phyloP scores from a whole-genome alignment of 2,888 invertebrate species.

The Axea sp. region DNA sequence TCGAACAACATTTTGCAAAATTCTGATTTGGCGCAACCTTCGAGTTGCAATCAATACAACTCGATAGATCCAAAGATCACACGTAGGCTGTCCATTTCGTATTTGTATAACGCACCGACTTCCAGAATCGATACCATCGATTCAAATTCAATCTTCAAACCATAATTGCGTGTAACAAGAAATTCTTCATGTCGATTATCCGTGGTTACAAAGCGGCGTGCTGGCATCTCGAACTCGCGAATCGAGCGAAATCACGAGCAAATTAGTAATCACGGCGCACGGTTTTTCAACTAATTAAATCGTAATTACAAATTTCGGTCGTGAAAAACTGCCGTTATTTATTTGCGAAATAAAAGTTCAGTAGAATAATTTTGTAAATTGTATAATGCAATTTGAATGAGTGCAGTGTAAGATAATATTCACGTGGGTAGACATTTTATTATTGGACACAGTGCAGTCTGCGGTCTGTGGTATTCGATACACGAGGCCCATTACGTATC shows the following conservation, averaged over 20 bases:
- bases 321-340: no score
- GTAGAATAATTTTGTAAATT: slow-evolving; percentile 31
- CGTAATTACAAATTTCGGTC: slow-evolving; percentile 1
- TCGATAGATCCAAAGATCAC: slow-evolving; percentile 4
- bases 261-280: slow-evolving; percentile 14
- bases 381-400: slow-evolving; percentile 29
- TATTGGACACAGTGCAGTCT: slow-evolving; percentile 57
- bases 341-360: slow-evolving; percentile 4
- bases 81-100: slow-evolving; percentile 9
- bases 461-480: slow-evolving; percentile 64
- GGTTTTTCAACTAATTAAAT: slow-evolving; percentile 25
- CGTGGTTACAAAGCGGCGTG: slow-evolving; percentile 26
- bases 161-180: slow-evolving; percentile 60
- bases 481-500: slow-evolving; percentile 61
- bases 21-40: slow-evolving; percentile 40
- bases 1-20: no score
- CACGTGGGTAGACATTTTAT: slow-evolving; percentile 60
- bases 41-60: neutral
- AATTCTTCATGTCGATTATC: slow-evolving; percentile 62
- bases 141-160: slow-evolving; percentile 52
- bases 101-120: slow-evolving; percentile 24
- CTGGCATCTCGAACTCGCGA: slow-evolving; percentile 6
- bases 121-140: slow-evolving; percentile 47
- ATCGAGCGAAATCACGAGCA: slow-evolving; percentile 15
- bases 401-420: slow-evolving; percentile 55